phyloP scores from a whole-genome alignment of 2,797 vertebrate genomes.

The Gorsachius magnificus region DNA sequence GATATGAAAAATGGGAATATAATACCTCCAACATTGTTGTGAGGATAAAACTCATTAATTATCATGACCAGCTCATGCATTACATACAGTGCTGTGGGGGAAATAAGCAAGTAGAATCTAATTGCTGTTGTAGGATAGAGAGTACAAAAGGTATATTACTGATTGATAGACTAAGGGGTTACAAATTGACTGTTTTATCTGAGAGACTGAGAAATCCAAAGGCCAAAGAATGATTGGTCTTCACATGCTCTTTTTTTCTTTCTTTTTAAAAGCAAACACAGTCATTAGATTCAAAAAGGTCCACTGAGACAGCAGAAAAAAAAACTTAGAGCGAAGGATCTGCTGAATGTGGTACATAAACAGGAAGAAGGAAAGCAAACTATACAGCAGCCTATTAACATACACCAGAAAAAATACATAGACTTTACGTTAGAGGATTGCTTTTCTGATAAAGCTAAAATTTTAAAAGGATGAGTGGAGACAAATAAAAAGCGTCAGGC shows the following conservation, averaged over 20 bases:
- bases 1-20: conserved; percentile 1
- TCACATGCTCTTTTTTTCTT: neutral
- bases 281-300: neutral
- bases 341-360: neutral
- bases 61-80: neutral
- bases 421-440: neutral
- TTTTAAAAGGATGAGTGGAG: neutral
- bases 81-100: fast-evolving
- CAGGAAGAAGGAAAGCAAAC: neutral
- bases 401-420: neutral
- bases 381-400: neutral
- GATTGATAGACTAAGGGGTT: neutral
- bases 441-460: neutral
- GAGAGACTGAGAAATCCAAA: neutral
- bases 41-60: conserved; percentile 27
- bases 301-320: neutral
- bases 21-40: neutral
- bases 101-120: conserved; percentile 11
- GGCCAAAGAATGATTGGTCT: neutral
- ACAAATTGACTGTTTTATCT: neutral
- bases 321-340: neutral
- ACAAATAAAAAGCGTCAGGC: neutral
- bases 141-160: neutral
- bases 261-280: neutral
- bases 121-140: neutral